Percentiles rank a stretch among this genome's conserved stretches.
These are phyloP conservation scores for Leptinotarsa juncta DNA, from an alignment of 2,888 invertebrate species.

Conservation along the genomic window DNA sequence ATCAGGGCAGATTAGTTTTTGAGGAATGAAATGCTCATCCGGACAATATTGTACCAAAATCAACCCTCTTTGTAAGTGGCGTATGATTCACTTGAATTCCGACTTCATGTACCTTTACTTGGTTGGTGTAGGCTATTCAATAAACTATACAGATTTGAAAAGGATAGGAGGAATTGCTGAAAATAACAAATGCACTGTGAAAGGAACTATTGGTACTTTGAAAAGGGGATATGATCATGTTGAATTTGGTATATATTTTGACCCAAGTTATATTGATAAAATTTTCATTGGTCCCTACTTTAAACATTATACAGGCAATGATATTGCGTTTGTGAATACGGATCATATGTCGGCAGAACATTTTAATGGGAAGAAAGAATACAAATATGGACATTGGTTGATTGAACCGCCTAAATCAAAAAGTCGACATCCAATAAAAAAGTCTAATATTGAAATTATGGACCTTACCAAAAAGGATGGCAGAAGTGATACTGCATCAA, in stretches of 20 bases:
- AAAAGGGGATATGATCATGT: conserved; percentile 49
- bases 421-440: no score
- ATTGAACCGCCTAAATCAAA: conserved; percentile 33
- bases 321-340: conserved; percentile 58
- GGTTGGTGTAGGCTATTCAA: conserved; percentile 67
- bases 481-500: background rate
- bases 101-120: conserved; percentile 70
- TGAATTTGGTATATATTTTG: conserved; percentile 62
- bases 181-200: conserved; percentile 67
- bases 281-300: conserved; percentile 64
- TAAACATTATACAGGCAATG: conserved; percentile 49
- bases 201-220: conserved; percentile 58
- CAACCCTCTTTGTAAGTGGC: conserved; percentile 64
- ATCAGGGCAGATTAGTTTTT: no score
- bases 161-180: conserved; percentile 68
- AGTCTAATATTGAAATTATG: conserved; percentile 30
- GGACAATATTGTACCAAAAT: no score
- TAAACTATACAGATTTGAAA: conserved; percentile 66
- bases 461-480: conserved; percentile 42
- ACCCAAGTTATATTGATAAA: conserved; percentile 55
- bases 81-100: conserved; percentile 69
- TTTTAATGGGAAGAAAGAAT: conserved; percentile 51
- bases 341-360: conserved; percentile 55
- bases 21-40: no score
- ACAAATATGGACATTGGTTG: conserved; percentile 50